phyloP scores from a whole-genome alignment of 1,140 invertebrate genomes.

The Agrilus planipennis region DNA sequence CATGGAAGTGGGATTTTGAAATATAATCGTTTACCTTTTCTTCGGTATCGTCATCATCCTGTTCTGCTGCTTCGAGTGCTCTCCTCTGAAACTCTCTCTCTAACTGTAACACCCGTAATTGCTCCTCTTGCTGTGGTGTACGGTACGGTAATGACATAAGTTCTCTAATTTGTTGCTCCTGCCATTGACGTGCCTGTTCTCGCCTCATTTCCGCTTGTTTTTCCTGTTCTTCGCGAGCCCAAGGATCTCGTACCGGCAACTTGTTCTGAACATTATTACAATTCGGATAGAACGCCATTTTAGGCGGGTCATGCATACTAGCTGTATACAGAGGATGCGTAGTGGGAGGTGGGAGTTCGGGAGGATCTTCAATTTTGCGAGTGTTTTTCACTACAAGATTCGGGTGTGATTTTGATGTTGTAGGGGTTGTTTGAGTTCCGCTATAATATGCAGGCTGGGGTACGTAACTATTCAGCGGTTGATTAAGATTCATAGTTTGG shows the following conservation, averaged over 20 bases:
- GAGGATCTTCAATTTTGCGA: conserved; percentile 39
- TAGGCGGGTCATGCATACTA: conserved; percentile 63
- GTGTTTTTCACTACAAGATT: conserved; percentile 39
- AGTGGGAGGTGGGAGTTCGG: conserved; percentile 57
- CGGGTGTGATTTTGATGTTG: conserved; percentile 37
- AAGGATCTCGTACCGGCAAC: conserved; percentile 53
- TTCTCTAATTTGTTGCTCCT: conserved; percentile 73
- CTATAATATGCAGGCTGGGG: conserved; percentile 17
- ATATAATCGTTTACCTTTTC: conserved; percentile 29
- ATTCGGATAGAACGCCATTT: conserved; percentile 55
- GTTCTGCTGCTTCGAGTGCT: conserved; percentile 63
- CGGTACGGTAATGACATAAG: conserved; percentile 53
- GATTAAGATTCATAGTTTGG: conserved; percentile 28
- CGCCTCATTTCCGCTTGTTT: conserved; percentile 59
- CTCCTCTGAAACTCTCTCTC: conserved; percentile 81
- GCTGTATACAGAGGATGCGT: conserved; percentile 65
- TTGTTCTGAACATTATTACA: conserved; percentile 26
- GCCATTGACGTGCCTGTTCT: conserved; percentile 40
- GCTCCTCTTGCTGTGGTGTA: conserved; percentile 73
- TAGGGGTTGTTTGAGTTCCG: conserved; percentile 35
- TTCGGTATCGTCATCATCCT: conserved; percentile 60
- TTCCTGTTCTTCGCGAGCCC: conserved; percentile 82
- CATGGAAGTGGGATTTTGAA: not conserved
- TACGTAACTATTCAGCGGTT: conserved; percentile 15
- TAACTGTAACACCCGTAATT: conserved; percentile 66